phyloP scores from a whole-genome alignment of 2,888 invertebrate genomes.

The Plagiodera versicolora region DNA sequence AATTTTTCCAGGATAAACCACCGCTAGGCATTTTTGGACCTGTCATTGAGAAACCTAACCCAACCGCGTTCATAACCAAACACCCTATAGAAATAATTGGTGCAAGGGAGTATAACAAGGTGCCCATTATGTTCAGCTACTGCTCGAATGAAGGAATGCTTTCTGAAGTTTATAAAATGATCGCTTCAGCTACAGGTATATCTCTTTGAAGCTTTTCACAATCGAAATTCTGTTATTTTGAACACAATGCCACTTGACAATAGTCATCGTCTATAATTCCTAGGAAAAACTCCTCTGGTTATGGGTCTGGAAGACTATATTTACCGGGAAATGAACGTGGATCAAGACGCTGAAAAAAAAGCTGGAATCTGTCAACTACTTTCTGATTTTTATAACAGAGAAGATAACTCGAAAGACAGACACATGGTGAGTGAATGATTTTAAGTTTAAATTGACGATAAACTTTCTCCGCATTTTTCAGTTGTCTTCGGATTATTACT shows the following conservation, averaged over 20 bases:
- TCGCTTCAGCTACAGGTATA: background rate
- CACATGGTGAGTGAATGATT: background rate
- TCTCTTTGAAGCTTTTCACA: too few species aligned
- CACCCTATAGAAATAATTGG: conserved; percentile 29
- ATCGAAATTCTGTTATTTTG: too few species aligned
- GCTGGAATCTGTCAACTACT: background rate
- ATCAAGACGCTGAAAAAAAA: background rate
- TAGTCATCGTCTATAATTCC: background rate
- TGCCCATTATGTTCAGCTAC: conserved; percentile 33
- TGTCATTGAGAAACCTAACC: conserved; percentile 21
- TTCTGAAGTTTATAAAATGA: background rate
- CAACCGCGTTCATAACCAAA: conserved; percentile 27
- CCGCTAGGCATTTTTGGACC: conserved; percentile 13
- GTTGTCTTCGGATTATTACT: conserved; percentile 12
- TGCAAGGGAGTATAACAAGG: conserved; percentile 33
- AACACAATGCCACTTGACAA: too few species aligned
- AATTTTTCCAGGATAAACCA: background rate
- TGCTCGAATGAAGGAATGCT: conserved; percentile 13
- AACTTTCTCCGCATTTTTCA: conserved; percentile 1
- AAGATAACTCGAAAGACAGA: background rate
- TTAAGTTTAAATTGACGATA: too few species aligned
- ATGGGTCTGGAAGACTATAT: background rate
- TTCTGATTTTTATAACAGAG: background rate
- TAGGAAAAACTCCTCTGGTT: background rate
- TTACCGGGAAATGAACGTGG: background rate